Conservation (phyloP, 2,113 vertebrate genomes). For the Speoplatyrhinus poulsoni region DNA sequence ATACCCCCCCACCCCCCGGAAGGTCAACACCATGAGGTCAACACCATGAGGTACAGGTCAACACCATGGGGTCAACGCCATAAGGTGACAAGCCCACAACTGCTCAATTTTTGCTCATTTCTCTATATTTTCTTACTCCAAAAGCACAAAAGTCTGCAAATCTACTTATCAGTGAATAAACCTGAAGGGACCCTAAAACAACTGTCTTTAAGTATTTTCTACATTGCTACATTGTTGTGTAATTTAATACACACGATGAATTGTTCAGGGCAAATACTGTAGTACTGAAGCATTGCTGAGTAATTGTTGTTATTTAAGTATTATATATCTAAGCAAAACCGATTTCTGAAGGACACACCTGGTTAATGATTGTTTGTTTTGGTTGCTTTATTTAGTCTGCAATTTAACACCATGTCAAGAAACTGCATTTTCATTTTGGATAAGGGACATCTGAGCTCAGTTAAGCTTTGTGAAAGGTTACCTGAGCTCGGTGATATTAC, state of each 20-base stretch:
- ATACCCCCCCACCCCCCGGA: not conserved
- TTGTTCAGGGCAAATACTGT: not conserved
- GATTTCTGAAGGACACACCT: not conserved
- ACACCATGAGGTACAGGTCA: too few species aligned
- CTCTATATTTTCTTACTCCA: too few species aligned
- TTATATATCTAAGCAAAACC: slow-evolving; percentile 1
- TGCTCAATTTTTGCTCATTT: too few species aligned
- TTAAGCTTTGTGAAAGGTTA: not conserved
- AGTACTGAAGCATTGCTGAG: not conserved
- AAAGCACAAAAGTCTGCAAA: not conserved
- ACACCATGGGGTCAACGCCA: too few species aligned
- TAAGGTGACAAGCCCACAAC: too few species aligned
- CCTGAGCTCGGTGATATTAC: not conserved
- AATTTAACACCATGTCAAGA: not conserved
- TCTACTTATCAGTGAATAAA: not conserved
- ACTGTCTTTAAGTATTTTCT: not conserved
- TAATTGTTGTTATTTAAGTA: not conserved
- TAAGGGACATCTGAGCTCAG: not conserved
- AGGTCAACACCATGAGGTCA: too few species aligned
- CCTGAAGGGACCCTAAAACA: not conserved
- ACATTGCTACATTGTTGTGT: slow-evolving; percentile 5
- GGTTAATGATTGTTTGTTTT: not conserved
- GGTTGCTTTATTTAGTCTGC: not conserved
- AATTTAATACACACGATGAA: not conserved
- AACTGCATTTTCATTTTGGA: not conserved